Conservation (phyloP, 2,797 vertebrate species). For the Scyliorhinus canicula region DNA sequence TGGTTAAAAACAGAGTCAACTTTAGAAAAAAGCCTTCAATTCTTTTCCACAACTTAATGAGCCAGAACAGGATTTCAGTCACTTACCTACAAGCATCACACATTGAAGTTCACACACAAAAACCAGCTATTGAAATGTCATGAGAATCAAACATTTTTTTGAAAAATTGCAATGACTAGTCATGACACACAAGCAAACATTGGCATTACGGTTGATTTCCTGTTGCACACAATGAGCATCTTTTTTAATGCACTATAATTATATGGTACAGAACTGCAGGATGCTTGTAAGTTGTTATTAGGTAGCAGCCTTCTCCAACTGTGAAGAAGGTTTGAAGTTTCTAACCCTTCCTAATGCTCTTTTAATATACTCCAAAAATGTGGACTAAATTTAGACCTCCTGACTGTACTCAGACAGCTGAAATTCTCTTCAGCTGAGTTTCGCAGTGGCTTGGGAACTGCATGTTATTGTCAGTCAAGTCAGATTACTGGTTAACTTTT, state of each 20-base stretch:
- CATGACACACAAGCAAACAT: background rate
- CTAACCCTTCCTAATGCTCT: constrained; percentile 46
- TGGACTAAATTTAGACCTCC: constrained; percentile 52
- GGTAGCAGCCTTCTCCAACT: constrained; percentile 41
- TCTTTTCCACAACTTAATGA: background rate
- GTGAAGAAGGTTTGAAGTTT: constrained; percentile 45
- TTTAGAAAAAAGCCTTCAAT: background rate
- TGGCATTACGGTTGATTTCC: background rate
- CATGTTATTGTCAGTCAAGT: constrained; percentile 46
- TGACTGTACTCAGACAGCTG: constrained; percentile 44
- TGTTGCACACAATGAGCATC: constrained; percentile 7
- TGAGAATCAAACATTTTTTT: background rate
- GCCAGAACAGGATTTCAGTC: no score
- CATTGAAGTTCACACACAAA: background rate
- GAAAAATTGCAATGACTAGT: background rate
- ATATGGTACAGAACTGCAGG: constrained; percentile 18
- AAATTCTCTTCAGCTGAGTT: constrained; percentile 45
- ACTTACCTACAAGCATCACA: background rate
- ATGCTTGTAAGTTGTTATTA: constrained; percentile 45
- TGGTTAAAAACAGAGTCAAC: background rate
- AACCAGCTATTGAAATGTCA: background rate
- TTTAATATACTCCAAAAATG: constrained; percentile 47
- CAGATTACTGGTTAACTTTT: constrained; percentile 41
- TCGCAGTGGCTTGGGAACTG: constrained; percentile 44
- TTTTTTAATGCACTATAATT: constrained; percentile 45